phyloP scores from a whole-genome alignment of 2,888 invertebrate species.

The Ferdinandea cuprea region DNA sequence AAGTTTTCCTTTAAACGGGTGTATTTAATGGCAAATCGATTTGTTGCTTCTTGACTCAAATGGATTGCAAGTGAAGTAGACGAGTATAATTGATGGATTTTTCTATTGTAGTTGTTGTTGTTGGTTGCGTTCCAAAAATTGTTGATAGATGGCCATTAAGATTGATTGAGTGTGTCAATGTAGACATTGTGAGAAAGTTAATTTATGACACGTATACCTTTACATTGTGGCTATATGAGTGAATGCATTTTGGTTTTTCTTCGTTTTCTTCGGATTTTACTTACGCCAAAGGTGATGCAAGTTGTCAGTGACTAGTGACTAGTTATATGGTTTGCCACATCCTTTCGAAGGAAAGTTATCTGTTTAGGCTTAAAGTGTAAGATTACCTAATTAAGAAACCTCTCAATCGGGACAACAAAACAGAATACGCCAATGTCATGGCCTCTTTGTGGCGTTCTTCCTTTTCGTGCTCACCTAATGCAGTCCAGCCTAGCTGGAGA shows the following conservation, averaged over 20 bases:
- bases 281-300: not conserved
- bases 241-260: not conserved
- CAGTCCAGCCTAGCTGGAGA: no score
- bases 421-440: no score
- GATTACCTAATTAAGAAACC: no score
- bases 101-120: no score
- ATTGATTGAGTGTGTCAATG: slow-evolving; percentile 37
- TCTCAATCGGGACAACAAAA: no score
- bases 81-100: slow-evolving; percentile 10
- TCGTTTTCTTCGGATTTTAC: not conserved
- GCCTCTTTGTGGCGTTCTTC: no score
- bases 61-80: slow-evolving; percentile 22
- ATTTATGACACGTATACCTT: not conserved
- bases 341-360: no score
- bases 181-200: slow-evolving; percentile 41
- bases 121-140: not conserved
- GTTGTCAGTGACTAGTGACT: no score
- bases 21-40: slow-evolving; percentile 28
- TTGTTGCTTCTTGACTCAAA: slow-evolving; percentile 5
- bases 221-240: no score
- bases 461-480: no score
- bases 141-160: slow-evolving; percentile 11
- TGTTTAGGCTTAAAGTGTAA: no score
- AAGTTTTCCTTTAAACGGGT: slow-evolving; percentile 17
- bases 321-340: no score